Conservation (phyloP, 2,113 vertebrate species). For the Mormoops blainvillei region DNA sequence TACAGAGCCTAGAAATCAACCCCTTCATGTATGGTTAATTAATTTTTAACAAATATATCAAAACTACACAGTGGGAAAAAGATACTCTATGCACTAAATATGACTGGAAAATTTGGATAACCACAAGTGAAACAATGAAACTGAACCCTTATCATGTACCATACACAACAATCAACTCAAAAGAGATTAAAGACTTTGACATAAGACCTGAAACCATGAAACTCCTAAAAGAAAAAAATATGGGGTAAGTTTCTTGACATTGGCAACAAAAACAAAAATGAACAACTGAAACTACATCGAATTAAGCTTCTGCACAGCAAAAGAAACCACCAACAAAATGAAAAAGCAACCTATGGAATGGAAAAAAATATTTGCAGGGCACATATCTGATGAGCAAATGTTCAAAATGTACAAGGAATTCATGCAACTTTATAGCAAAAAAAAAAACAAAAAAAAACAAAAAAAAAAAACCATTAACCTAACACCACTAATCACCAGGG, state of each 20-base stretch:
- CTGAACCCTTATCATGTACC: neutral
- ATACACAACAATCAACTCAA: neutral
- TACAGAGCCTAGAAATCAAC: neutral
- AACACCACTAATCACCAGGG: neutral
- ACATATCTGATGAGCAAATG: neutral
- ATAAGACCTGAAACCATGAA: neutral
- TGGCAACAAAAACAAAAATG: neutral
- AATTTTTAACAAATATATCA: neutral
- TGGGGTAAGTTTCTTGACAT: neutral
- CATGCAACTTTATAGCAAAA: neutral
- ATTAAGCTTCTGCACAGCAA: neutral
- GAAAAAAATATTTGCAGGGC: neutral
- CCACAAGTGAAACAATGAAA: neutral
- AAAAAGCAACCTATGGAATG: neutral
- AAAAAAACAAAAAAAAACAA: neutral
- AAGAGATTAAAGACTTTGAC: neutral
- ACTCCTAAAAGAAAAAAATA: neutral
- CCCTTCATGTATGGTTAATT: neutral
- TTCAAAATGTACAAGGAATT: neutral
- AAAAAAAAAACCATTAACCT: neutral
- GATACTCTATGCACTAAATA: neutral
- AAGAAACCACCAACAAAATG: neutral
- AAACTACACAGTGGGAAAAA: neutral
- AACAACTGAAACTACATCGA: neutral
- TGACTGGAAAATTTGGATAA: neutral